These are phyloP conservation scores for Mesembrinibis cayennensis DNA, from an alignment of 2,113 vertebrate genomes.

Conservation along the genomic window DNA sequence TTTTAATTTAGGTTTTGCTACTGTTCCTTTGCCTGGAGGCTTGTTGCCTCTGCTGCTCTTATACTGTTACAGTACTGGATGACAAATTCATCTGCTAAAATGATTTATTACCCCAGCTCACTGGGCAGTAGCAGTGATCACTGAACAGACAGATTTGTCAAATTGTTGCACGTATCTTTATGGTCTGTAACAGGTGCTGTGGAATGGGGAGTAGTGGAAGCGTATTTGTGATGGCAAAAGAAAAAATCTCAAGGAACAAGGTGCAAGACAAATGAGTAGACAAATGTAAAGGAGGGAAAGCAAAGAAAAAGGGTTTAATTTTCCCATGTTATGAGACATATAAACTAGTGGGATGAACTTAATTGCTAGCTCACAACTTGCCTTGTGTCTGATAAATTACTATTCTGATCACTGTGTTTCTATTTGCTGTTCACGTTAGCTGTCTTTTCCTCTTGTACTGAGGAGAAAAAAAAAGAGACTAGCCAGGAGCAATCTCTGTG, in stretches of 20 bases:
- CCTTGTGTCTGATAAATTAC: neutral
- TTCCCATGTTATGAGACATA: neutral
- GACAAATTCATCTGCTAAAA: constrained; percentile 66
- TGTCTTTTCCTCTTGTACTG: neutral
- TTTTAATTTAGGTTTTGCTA: constrained; percentile 40
- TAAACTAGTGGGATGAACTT: neutral
- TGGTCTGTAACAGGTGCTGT: neutral
- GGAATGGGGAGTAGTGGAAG: neutral
- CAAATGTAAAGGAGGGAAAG: neutral
- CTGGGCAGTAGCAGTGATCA: constrained; percentile 31
- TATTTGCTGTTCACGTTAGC: neutral
- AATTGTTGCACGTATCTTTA: constrained; percentile 44
- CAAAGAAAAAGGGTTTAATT: neutral
- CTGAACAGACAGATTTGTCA: constrained; percentile 41
- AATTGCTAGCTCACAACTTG: neutral
- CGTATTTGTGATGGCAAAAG: neutral
- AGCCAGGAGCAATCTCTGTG: neutral
- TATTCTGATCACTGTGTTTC: neutral
- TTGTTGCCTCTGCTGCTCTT: constrained; percentile 6
- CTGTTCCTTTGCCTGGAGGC: constrained; percentile 36
- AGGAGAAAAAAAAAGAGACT: neutral
- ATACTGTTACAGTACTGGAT: constrained; percentile 32
- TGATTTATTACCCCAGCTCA: constrained; percentile 65
- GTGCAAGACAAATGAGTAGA: neutral
- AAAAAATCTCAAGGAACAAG: neutral